Percentiles rank a stretch among this genome's conserved stretches.
phyloP scores from a whole-genome alignment of 2,888 invertebrate genomes.

The Thysanoteuthis rhombus region DNA sequence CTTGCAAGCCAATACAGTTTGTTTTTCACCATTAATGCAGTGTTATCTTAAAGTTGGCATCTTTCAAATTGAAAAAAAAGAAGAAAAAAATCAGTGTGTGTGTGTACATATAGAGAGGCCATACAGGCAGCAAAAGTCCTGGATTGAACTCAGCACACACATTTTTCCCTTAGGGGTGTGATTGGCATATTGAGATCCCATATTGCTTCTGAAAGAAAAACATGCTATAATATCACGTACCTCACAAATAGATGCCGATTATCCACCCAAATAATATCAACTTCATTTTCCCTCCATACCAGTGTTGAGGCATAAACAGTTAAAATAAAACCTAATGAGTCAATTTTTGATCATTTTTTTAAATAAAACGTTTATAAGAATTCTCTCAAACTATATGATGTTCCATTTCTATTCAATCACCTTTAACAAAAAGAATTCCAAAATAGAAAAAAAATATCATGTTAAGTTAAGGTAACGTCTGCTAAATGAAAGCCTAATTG shows the following conservation, averaged over 20 bases:
- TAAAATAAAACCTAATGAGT: background rate
- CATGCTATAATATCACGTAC: background rate
- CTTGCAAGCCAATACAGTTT: background rate
- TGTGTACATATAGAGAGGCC: background rate
- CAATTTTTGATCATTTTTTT: background rate
- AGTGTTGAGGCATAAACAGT: background rate
- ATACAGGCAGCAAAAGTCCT: background rate
- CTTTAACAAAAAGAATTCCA: no score
- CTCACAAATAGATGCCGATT: background rate
- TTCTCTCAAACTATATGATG: background rate
- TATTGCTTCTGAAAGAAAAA: background rate
- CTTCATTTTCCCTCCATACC: background rate
- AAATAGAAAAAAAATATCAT: no score
- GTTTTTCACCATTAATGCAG: background rate
- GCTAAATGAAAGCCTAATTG: no score
- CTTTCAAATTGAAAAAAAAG: background rate
- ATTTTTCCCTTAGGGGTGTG: background rate
- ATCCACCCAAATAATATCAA: background rate
- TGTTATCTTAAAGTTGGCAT: background rate
- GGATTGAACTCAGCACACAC: background rate
- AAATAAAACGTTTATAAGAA: background rate
- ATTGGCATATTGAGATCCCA: no score
- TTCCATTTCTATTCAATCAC: background rate
- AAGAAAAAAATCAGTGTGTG: background rate
- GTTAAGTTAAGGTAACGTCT: no score